Evolutionary conservation across 2,797 vertebrate genomes (phyloP), one percentile per base, ranked within the genome.

Genomic region (Myotis planiceps): DNA sequence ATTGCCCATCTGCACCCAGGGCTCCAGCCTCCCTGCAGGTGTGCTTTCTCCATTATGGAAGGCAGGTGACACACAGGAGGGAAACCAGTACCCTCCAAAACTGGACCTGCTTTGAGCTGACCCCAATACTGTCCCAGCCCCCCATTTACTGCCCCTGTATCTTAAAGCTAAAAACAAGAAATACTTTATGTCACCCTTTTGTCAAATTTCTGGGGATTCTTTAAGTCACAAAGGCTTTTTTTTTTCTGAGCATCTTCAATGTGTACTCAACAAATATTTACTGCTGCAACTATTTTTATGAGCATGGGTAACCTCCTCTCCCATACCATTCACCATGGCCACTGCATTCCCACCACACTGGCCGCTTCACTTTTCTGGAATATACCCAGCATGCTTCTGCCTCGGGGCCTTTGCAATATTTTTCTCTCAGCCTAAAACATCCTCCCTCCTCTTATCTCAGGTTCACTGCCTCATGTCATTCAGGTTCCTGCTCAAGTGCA

Each of bases 1-100:
- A 97, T 98, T 95, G 92, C 96, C 93, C 95, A 96, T 95, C 94
- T 95, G 96, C 85, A 88, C n/a, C 27, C 37, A 58, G 65, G 51
- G 76, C 94, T 72, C 9, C 10, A 51, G 75, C 19, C 63, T 29
- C 79, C 39, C 63, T 79, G 83, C 97, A 97, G 97, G 95, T 97
- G 97, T 21, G 27, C 8, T 14, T 4, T 2, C 2, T 21, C 0
- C 0, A 12, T 51, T 21, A 4, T 0, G 14, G 34, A 91, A 66
- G 60, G 55, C 29, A 66, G 60, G 49, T 16, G 0, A 32, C 82
- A 85, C 60, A 71, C 12, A 65, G 76, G 29, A 55, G 42, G 39
- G 19, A 68, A 89, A 34, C 39, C 27, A 0, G 45, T 15, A 47
- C 27, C 8, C 45, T 74, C 32, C 2, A 0, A 10, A 23, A 21